Evolutionary conservation across 1,140 invertebrate species (phyloP), one percentile per base, ranked within the genome.

Genomic region (Scaptodrosophila lebanonensis): DNA sequence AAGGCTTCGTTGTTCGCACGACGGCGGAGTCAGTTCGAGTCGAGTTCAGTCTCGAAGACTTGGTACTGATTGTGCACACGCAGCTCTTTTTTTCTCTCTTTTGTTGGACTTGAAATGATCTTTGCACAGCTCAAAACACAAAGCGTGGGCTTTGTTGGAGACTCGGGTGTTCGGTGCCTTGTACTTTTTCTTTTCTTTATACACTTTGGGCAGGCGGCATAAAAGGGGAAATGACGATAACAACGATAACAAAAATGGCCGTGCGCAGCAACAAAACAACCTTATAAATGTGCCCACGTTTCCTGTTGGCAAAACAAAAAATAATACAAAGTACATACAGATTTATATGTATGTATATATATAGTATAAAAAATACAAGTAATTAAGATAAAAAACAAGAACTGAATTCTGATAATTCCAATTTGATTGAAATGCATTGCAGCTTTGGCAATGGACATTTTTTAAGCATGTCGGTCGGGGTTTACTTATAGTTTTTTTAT

Each of bases 81-180:
- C 48, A 51, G 38, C 36, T 25, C 36, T 9, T 54, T 73, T n/a
- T n/a, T n/a, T n/a, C n/a, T n/a, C n/a, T n/a, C n/a, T n/a, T n/a
- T n/a, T n/a, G n/a, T n/a, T n/a, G n/a, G n/a, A n/a, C n/a, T n/a
- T n/a, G n/a, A n/a, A n/a, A n/a, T n/a, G 52, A 73, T 67, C 69
- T 73, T 68, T 65, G 64, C 51, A 44, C 50, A 54, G 47, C 39
- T 22, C 22, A n/a, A 43, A 56, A 40, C 15, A 73, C 72, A 76
- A 76, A 66, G 72, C 29, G 39, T 43, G 16, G 52, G 72, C 72
- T 63, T 76, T 76, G 71, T 76, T 76, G n/a, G n/a, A n/a, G n/a
- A n/a, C 47, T 32, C 17, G 8, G 1, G 16, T 25, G 13, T 27
- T 36, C n/a, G 33, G n/a, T 49, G 33, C 25, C 12, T 32, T 29